These are phyloP conservation scores for Acanthochromis polyacanthus DNA, from an alignment of 2,113 vertebrate species.

Conservation along the genomic window DNA sequence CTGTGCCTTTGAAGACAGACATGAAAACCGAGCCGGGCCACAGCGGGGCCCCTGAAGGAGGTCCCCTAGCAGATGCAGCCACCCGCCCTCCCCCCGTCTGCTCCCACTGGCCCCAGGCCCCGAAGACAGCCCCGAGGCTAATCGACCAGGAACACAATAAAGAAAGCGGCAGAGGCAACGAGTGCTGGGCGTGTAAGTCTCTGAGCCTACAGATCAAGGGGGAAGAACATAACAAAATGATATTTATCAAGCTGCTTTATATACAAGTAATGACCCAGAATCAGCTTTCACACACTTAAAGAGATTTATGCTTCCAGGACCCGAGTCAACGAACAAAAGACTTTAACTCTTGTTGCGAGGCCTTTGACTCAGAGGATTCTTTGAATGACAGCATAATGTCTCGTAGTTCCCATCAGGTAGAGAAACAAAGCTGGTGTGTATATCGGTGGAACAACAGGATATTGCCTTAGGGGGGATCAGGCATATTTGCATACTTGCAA, in stretches of 20 bases:
- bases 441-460: conserved; percentile 15
- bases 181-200: conserved; percentile 28
- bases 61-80: conserved; percentile 88
- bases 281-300: background rate
- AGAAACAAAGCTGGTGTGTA: conserved; percentile 54
- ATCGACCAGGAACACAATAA: conserved; percentile 88
- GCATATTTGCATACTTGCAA: conserved; percentile 57
- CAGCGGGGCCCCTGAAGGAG: conserved; percentile 76
- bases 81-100: conserved; percentile 51
- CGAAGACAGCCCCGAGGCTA: conserved; percentile 92
- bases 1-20: conserved; percentile 76
- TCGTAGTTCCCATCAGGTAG: conserved; percentile 9
- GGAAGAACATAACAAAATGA: conserved; percentile 15
- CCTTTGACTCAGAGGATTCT: background rate
- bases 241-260: conserved; percentile 44
- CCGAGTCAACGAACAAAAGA: background rate
- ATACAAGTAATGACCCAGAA: conserved; percentile 28
- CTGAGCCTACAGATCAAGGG: conserved; percentile 46
- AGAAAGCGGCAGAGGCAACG: conserved; percentile 54
- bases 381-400: background rate
- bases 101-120: conserved; percentile 87
- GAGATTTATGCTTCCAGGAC: background rate
- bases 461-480: conserved; percentile 33
- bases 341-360: background rate
- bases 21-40: conserved; percentile 72